Evolutionary conservation across 2,797 vertebrate species (phyloP), one percentile per base, ranked within the genome.

Genomic region (Peromyscus eremicus): DNA sequence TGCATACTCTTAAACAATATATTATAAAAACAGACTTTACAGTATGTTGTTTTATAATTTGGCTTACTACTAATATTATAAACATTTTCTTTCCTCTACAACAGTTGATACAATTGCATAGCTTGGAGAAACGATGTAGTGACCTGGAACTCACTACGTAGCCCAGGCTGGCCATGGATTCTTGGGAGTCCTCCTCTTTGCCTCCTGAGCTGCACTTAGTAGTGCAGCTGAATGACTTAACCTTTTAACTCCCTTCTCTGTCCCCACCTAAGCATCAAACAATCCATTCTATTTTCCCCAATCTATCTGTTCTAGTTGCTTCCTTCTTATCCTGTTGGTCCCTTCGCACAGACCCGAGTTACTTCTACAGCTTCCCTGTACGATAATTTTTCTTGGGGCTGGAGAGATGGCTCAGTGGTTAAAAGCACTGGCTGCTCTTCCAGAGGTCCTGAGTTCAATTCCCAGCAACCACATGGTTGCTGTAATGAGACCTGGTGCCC

Each of bases 31-130:
- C 4, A 10, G 11, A 16, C 21, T 57, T 83, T 27, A 95, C 12
- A 55, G 52, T 14, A 37, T 2, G n/a, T 60, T 43, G 12, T 86
- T 92, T 93, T 43, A 60, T 57, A 60, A 75, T 71, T 52, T 85
- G n/a, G 43, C n/a, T 92, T 66, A 52, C 80, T 70, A 49, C 25
- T 34, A 86, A 93, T 37, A 66, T 6, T 43, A 32, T 86, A 71
- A 76, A 91, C 34, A 71, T 60, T 57, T 85, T 73, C 52, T 89
- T 68, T 89, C 71, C 89, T 93, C 89, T 73, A 40, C 34, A 19
- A 82, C 10, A 83, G 52, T 84, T 87, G 83, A 90, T 94, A 73
- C n/a, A 94, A 52, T n/a, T 77, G 43, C 10, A 27, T 21, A 49
- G 14, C 13, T 43, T 66, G 21, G 52, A 68, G 37, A 75, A 93